These are phyloP conservation scores for Neoseiulus cucumeris DNA, from an alignment of 1,140 invertebrate species.

Conservation along the genomic window DNA sequence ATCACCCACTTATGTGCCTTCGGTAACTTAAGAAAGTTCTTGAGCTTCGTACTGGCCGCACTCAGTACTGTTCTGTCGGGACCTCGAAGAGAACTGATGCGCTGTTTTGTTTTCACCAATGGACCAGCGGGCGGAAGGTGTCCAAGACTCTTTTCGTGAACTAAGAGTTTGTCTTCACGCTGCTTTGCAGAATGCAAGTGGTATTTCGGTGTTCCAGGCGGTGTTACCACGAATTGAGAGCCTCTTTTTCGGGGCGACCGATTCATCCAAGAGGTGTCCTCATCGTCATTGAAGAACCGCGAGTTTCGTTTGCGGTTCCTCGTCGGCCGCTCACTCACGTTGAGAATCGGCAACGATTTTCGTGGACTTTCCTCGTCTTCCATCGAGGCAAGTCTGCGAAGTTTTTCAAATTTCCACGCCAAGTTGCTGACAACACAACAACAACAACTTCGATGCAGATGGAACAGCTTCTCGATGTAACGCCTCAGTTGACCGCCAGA, in stretches of 20 bases:
- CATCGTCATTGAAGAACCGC: constrained; percentile 1
- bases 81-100: background rate
- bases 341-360: background rate
- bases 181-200: too few species aligned
- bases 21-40: constrained; percentile 90
- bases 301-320: constrained; percentile 1
- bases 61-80: background rate
- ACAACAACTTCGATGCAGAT: background rate
- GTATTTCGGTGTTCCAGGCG: too few species aligned
- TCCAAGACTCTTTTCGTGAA: too few species aligned
- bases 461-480: background rate
- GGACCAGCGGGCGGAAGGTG: background rate
- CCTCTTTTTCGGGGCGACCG: background rate
- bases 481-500: too few species aligned
- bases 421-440: background rate
- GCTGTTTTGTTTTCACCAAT: constrained; percentile 3
- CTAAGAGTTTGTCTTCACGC: too few species aligned
- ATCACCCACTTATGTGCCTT: constrained; percentile 99
- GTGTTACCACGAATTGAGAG: background rate
- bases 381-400: background rate
- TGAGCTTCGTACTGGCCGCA: constrained; percentile 56
- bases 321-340: background rate
- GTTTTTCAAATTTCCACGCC: constrained; percentile 10
- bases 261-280: background rate
- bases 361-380: constrained; percentile 2